A percentile compares a stretch with the other conserved stretches of the same genome.
Conservation (phyloP, 2,797 vertebrate genomes). For the Enteromius paludinosus region DNA sequence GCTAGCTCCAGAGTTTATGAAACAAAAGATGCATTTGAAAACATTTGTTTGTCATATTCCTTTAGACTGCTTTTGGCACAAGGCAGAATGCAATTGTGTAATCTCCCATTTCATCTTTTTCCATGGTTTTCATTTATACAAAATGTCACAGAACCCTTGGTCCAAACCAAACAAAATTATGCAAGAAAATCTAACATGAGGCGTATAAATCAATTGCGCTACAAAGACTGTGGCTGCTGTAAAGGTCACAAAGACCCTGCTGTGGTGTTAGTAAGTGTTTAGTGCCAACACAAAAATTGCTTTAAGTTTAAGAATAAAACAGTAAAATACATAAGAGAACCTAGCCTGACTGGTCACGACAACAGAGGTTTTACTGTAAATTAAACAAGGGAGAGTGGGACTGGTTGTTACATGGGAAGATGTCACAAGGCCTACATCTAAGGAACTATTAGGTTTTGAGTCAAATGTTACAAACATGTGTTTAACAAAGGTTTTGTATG, state of each 20-base stretch:
- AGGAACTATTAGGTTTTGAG: background rate
- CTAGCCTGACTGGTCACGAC: background rate
- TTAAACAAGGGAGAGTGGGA: background rate
- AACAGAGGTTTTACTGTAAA: background rate
- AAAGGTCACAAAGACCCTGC: constrained; percentile 9
- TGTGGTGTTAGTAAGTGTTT: background rate
- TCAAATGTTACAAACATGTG: background rate
- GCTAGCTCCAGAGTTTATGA: constrained; percentile 17
- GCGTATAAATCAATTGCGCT: background rate
- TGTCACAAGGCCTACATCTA: background rate
- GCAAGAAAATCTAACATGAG: background rate
- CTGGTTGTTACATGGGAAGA: background rate
- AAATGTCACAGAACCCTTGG: background rate
- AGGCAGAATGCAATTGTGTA: background rate
- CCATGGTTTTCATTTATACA: background rate
- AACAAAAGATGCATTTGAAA: constrained; percentile 28
- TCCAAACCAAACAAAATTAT: constrained; percentile 8
- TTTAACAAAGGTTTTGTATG: background rate
- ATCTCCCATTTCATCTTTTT: background rate
- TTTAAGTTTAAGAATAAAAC: background rate
- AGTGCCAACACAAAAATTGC: background rate
- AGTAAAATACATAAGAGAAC: background rate
- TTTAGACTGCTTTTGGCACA: background rate
- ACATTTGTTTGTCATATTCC: background rate
- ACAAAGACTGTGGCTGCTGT: background rate